phyloP scores from a whole-genome alignment of 1,140 invertebrate genomes.

The Drosophila grimshawi region DNA sequence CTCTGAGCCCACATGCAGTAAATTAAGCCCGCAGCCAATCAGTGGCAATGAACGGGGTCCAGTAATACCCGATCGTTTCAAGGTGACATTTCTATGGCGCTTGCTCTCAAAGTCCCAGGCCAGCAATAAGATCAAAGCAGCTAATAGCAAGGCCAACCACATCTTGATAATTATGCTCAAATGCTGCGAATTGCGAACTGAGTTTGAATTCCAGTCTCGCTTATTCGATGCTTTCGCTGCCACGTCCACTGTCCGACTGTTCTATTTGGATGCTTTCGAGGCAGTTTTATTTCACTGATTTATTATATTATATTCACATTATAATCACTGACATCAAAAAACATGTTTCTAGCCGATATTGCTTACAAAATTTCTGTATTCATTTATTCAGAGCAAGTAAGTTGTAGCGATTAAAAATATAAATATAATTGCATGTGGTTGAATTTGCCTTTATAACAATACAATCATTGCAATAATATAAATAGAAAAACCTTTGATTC shows the following conservation, averaged over 20 bases:
- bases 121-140: constrained; percentile 47
- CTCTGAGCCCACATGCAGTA: constrained; percentile 58
- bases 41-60: constrained; percentile 54
- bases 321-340: constrained; percentile 36
- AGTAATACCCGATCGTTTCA: constrained; percentile 44
- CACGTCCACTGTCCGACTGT: constrained; percentile 53
- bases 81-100: constrained; percentile 31
- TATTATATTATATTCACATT: background rate
- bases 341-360: constrained; percentile 30
- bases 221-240: constrained; percentile 39
- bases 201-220: background rate
- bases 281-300: constrained; percentile 45
- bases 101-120: constrained; percentile 65
- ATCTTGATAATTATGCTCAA: constrained; percentile 23
- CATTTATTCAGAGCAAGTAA: no score
- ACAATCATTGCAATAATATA: no score
- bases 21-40: constrained; percentile 56
- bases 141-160: constrained; percentile 57
- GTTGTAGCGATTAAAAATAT: constrained; percentile 1
- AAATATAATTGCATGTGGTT: no score
- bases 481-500: no score
- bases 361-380: constrained; percentile 1
- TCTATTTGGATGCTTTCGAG: constrained; percentile 28
- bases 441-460: no score
- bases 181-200: background rate